Base-by-base conservation (phyloP, 2,888 invertebrate species). In the Oeneis ivallda region DNA sequence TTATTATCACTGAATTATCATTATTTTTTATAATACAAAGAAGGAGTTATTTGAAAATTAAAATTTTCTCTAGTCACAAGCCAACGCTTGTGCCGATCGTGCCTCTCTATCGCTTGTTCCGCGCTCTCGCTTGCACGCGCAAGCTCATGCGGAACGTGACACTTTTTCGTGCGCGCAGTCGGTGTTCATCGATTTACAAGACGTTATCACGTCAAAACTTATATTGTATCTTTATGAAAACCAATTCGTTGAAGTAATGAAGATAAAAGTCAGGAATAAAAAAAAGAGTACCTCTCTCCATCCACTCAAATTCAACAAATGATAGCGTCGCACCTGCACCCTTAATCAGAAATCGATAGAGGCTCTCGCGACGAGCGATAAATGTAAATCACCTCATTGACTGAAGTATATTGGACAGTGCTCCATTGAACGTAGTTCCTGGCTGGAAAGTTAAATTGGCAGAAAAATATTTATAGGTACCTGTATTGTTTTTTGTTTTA, bases 301-400 rank as follows among this genome's bases (percentile, higher is more conserved):
- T 56, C 49, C 43, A 64, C 53, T 66, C 61, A 64, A 64, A 58
- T 64, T 58, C 53, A 57, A 58, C 60, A 66, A 59, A 17, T 66
- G 60, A 56, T 39, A 65, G 61, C 61, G 54, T 60, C 60, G 62
- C 65, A 67, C 69, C 63, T 65, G 65, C 26, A 49, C 63, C 62
- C 57, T 65, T 63, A 54, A 66, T 67, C 69, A 66, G 68, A 49
- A 62, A 66, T 66, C 68, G 67, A 69, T 67, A 39, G 56, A 49
- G 67, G 71, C 66, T 68, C 66, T 68, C 66, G 62, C 60, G 67
- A 63, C 57, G 77, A 71, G 77, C 80, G 79, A 84, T 86, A 84
- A 87, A 86, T 86, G 86, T 87, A 85, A 87, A 87, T 87, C 84
- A 85, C 83, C 81, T 80, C 79, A 84, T 85, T 83, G 84, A 82